Percentiles rank a stretch among this genome's conserved stretches.
Conservation (phyloP, 2,888 invertebrate genomes). For the Agonopterix alstromeriana region DNA sequence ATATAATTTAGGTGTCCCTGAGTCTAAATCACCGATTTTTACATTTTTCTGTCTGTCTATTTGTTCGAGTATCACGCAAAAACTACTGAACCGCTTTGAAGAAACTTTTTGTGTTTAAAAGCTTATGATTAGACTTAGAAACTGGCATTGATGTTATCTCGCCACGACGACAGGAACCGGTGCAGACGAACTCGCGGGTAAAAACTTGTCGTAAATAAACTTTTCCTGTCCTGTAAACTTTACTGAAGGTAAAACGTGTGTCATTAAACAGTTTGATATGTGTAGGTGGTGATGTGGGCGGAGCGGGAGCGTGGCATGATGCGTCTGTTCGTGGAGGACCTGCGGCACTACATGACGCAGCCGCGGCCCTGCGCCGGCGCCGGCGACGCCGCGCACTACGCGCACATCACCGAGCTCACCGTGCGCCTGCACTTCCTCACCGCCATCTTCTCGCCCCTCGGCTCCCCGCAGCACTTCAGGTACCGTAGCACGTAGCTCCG, state of each 20-base stretch:
- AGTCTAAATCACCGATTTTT: too few species aligned
- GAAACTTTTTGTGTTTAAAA: too few species aligned
- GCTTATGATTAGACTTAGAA: too few species aligned
- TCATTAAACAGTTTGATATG: not conserved
- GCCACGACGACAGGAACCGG: too few species aligned
- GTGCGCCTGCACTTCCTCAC: slow-evolving; percentile 94
- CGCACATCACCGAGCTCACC: slow-evolving; percentile 92
- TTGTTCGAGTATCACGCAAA: too few species aligned
- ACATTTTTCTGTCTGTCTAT: too few species aligned
- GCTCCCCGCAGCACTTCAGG: slow-evolving; percentile 93
- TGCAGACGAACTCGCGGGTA: too few species aligned
- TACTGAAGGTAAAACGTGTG: not conserved
- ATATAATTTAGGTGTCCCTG: too few species aligned
- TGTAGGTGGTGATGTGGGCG: slow-evolving; percentile 91
- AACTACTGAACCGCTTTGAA: too few species aligned
- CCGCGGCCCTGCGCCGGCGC: slow-evolving; percentile 17
- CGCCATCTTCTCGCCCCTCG: slow-evolving; percentile 92
- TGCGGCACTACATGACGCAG: slow-evolving; percentile 79
- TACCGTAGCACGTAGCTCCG: slow-evolving; percentile 27
- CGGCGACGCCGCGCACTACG: slow-evolving; percentile 55
- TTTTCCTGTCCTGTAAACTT: too few species aligned
- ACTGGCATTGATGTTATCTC: too few species aligned
- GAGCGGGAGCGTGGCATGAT: slow-evolving; percentile 95
- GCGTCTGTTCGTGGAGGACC: slow-evolving; percentile 92
- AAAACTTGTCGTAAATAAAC: too few species aligned